Base-by-base conservation (phyloP, 2,888 invertebrate species). In the Drosophila villosipedis region DNA sequence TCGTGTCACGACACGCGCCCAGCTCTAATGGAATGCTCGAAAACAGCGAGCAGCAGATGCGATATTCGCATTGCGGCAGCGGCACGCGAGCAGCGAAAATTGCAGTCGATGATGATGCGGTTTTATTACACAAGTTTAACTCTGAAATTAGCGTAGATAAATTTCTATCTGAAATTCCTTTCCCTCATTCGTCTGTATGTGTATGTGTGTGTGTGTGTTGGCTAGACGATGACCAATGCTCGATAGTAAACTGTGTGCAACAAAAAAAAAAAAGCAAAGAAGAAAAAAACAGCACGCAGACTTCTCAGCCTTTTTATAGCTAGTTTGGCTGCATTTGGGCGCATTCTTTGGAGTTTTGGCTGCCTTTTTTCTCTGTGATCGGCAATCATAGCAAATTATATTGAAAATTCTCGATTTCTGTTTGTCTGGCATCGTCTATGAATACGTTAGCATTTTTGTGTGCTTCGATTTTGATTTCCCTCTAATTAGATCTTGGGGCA, bases 91-190 rank as follows among this genome's bases (percentile, higher is more conserved):
- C 84, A 72, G 78, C 76, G 60, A 72, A 86, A 88, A 89, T 90
- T 90, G 82, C 82, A 66, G 74, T 65, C 74, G 67, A 78, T 82
- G 84, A 83, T 83, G 84, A 83, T 83, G 88, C 78, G 89, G 83
- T 80, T 85, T 90, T 87, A 90, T 89, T 83, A 84, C 88, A 88
- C 82, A 86, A 91, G 83, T 84, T 91, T 88, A 90, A 82, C 80
- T 73, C 69, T 68, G 84, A 91, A 91, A 91, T 91, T 91, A 91
- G 91, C 91, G 86, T 82, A 89, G 88, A 89, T 89, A 89, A 89
- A 88, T 84, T 89, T 88, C 89, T 82, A 65, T 71, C 63, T 71
- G 64, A 77, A 87, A 87, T 87, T 84, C 88, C 80, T 73, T 77
- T 73, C 62, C 68, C 65, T 61, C 31, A n/a, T 50, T 61, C 35